These are phyloP conservation scores for Eumeta japonica DNA, from an alignment of 1,140 invertebrate genomes.

Conservation along the genomic window DNA sequence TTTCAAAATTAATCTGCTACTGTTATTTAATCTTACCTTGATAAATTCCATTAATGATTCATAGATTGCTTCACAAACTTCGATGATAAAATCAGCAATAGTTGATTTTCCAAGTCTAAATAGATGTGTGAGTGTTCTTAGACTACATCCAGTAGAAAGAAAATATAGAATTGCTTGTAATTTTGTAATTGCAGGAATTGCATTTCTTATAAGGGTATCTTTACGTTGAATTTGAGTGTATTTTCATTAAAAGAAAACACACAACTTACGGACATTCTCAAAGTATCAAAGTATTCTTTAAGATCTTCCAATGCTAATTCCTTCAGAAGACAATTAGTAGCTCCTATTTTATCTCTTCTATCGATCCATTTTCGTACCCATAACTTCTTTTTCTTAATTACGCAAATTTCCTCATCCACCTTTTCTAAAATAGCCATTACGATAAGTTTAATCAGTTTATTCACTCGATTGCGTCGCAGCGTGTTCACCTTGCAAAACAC, in stretches of 20 bases:
- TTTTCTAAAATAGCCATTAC: conserved; percentile 11
- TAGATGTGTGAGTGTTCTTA: conserved; percentile 11
- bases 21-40: conserved; percentile 13
- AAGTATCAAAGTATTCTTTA: too few relatives aligned
- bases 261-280: too few relatives aligned
- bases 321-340: too few relatives aligned
- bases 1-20: conserved; percentile 7
- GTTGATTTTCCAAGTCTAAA: conserved; percentile 10
- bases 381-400: conserved; percentile 11
- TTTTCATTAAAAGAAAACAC: too few relatives aligned
- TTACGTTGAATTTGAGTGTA: too few relatives aligned
- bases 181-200: conserved; percentile 17
- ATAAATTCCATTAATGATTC: conserved; percentile 12
- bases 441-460: conserved; percentile 12
- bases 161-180: conserved; percentile 18
- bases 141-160: conserved; percentile 17
- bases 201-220: conserved; percentile 15
- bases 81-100: conserved; percentile 7
- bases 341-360: too few relatives aligned
- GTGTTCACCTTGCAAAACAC: conserved; percentile 4
- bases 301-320: conserved; percentile 13
- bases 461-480: conserved; percentile 9
- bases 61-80: conserved; percentile 11
- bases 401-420: conserved; percentile 12
- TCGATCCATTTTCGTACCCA: conserved; percentile 11